phyloP scores from a whole-genome alignment of 2,888 invertebrate species.

The Orthosia incerta region DNA sequence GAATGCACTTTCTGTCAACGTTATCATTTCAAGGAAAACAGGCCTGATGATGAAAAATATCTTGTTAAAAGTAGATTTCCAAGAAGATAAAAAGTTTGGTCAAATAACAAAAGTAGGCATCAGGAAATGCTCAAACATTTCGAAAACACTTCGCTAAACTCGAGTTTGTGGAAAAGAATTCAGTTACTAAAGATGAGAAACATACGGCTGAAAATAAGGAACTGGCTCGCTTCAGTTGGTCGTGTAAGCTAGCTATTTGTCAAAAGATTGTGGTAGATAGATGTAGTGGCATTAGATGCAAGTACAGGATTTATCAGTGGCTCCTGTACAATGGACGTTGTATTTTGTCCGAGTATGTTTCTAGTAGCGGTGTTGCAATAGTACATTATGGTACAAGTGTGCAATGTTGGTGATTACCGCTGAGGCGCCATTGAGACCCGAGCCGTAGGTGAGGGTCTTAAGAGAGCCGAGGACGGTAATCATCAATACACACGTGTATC shows the following conservation, averaged over 20 bases:
- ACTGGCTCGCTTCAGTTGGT: not conserved
- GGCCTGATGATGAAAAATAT: too few relatives aligned
- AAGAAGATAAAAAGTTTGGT: constrained; percentile 13
- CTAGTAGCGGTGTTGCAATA: too few relatives aligned
- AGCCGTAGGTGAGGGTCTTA: too few relatives aligned
- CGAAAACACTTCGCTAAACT: constrained; percentile 56
- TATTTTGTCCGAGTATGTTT: not conserved
- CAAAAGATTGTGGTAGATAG: constrained; percentile 14
- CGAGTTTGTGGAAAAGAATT: constrained; percentile 52
- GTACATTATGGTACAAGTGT: too few relatives aligned
- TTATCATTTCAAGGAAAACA: too few relatives aligned
- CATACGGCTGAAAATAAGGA: constrained; percentile 6
- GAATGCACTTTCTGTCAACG: too few relatives aligned
- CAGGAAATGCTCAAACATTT: constrained; percentile 42
- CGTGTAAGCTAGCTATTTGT: constrained; percentile 11
- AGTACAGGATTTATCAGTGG: constrained; percentile 2
- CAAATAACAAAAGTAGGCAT: constrained; percentile 41
- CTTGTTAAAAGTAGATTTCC: too few relatives aligned
- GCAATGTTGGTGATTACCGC: too few relatives aligned
- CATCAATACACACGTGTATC: too few relatives aligned
- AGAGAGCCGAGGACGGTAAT: too few relatives aligned
- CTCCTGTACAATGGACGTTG: not conserved
- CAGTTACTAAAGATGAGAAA: constrained; percentile 43
- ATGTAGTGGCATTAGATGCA: constrained; percentile 26
- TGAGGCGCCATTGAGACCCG: too few relatives aligned